Evolutionary conservation across 1,140 invertebrate genomes (phyloP).

Genomic region (Pissodes strobi): DNA sequence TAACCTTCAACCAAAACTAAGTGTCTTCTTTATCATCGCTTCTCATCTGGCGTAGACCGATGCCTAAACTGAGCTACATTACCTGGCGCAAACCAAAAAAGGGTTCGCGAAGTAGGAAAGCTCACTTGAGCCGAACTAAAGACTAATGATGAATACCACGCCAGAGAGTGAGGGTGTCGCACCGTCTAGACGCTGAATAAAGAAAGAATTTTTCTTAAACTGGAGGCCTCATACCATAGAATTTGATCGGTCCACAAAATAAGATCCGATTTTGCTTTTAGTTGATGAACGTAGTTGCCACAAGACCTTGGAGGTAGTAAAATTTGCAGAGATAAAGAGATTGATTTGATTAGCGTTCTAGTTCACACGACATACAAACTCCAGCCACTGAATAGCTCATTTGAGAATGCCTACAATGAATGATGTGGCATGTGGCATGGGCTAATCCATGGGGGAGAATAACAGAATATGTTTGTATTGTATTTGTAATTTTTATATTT

Average conservation of each 20-base stretch:
- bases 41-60: no score
- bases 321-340: slow-evolving; percentile 44
- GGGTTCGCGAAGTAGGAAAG: slow-evolving; percentile 48
- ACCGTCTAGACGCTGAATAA: slow-evolving; percentile 46
- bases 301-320: slow-evolving; percentile 46
- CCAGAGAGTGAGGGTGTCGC: slow-evolving; percentile 44
- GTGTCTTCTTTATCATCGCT: no score
- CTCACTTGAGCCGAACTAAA: slow-evolving; percentile 42
- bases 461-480: no score
- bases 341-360: slow-evolving; percentile 49
- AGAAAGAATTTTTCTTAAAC: slow-evolving; percentile 41
- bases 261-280: slow-evolving; percentile 45
- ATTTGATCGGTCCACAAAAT: slow-evolving; percentile 38
- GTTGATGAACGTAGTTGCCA: slow-evolving; percentile 51
- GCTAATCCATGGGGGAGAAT: slow-evolving; percentile 30
- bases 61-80: no score
- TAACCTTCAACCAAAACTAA: no score
- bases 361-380: slow-evolving; percentile 52
- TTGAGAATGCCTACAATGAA: slow-evolving; percentile 40
- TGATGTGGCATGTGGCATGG: slow-evolving; percentile 35
- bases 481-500: no score
- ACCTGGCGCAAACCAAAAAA: slow-evolving; percentile 45
- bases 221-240: slow-evolving; percentile 51
- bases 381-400: slow-evolving; percentile 51
- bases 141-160: slow-evolving; percentile 49